Evolutionary conservation across 2,888 invertebrate species (phyloP), one percentile per base, ranked within the genome.

Genomic region (Ochropacha duplaris): DNA sequence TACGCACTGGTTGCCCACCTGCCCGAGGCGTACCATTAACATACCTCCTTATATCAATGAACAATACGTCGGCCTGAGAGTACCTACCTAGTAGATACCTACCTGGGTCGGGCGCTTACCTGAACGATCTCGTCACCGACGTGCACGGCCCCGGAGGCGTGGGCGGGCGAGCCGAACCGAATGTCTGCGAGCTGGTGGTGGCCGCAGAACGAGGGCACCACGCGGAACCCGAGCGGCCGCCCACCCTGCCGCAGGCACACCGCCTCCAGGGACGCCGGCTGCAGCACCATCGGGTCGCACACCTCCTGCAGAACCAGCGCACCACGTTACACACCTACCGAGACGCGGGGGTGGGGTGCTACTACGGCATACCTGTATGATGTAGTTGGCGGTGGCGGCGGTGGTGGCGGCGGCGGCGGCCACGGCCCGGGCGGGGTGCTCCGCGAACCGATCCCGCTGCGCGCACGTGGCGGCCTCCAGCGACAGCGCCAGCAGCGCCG

Each of bases 81-180:
- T n/a, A n/a, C n/a, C n/a, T n/a, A n/a, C n/a, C n/a, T n/a, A n/a
- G n/a, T n/a, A n/a, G n/a, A n/a, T n/a, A n/a, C n/a, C n/a, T n/a
- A n/a, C n/a, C n/a, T n/a, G n/a, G n/a, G n/a, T n/a, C n/a, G n/a
- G n/a, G n/a, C n/a, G n/a, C n/a, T n/a, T n/a, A 97, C 97, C 94
- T 98, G 98, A 49, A 99, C 96, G 71, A 99, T 97, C 93, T 99
- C 99, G 89, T 99, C 99, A 0, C 99, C 99, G 72, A 97, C 96
- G 87, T 98, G 98, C 77, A 99, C 96, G 90, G 97, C 97, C 2
- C 97, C 97, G 71, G 97, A 97, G 36, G 96, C 95, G 89, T 98
- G 98, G 49, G 99, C 98, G 2, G 98, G 98, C 54, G 98, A 98
- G 76, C 98, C 96, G 86, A 96, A 96, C 83, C 98, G 97, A 56